These are phyloP conservation scores for Bufotes viridis DNA, from an alignment of 2,797 vertebrate species.

Conservation along the genomic window DNA sequence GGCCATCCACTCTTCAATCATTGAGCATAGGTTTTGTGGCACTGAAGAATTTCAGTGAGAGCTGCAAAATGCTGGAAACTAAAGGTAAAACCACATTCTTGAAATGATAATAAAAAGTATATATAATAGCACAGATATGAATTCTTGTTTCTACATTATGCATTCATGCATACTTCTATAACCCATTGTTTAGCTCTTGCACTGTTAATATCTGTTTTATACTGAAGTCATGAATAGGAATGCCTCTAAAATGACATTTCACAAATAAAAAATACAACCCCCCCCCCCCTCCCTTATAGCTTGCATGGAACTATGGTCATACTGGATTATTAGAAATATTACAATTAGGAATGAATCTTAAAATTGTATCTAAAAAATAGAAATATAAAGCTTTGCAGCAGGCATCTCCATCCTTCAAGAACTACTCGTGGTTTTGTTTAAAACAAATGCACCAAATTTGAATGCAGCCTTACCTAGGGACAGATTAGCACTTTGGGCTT, in stretches of 20 bases:
- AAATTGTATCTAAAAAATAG: background rate
- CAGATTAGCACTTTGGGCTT: no score
- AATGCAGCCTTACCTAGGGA: no score
- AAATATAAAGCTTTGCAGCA: background rate
- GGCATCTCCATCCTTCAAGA: background rate
- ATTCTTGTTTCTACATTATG: background rate
- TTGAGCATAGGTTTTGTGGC: constrained; percentile 16
- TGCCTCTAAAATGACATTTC: background rate
- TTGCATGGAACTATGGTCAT: background rate
- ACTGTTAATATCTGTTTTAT: background rate
- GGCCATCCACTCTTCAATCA: constrained; percentile 27
- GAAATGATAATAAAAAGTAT: background rate
- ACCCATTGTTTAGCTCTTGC: background rate
- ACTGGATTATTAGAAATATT: background rate
- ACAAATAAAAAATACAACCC: background rate
- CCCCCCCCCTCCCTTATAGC: background rate
- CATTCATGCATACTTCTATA: background rate
- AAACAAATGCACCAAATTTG: no score
- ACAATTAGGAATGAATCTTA: background rate
- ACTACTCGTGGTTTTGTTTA: no score
- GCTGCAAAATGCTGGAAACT: background rate
- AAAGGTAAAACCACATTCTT: background rate
- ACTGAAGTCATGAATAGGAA: constrained; percentile 1
- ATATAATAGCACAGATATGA: background rate
- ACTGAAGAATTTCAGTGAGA: background rate